These are phyloP conservation scores for Calliphora vomitoria DNA, from an alignment of 2,888 invertebrate genomes.

Conservation along the genomic window DNA sequence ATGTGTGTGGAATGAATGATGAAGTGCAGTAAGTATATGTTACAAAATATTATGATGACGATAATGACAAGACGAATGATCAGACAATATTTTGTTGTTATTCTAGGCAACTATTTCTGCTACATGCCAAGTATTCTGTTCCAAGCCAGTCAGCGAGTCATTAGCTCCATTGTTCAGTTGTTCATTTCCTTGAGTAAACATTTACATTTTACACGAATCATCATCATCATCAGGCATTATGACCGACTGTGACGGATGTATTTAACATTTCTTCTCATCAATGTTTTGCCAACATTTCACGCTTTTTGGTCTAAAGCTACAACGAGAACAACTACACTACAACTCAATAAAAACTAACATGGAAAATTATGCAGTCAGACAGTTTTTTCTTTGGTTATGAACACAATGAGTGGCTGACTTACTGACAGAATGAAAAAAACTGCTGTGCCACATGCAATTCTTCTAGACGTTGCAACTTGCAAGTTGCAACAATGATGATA, in stretches of 20 bases:
- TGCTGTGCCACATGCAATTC: conserved; percentile 7
- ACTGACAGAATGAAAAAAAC: not conserved
- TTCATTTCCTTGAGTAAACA: conserved; percentile 60
- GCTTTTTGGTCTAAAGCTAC: conserved; percentile 42
- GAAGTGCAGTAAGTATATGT: conserved; percentile 39
- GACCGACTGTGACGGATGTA: conserved; percentile 59
- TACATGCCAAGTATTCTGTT: conserved; percentile 15
- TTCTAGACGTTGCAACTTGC: not conserved
- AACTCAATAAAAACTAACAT: conserved; percentile 25
- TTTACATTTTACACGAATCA: conserved; percentile 57
- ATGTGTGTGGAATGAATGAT: conserved; percentile 17
- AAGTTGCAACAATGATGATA: conserved; percentile 1
- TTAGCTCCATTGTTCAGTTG: conserved; percentile 13
- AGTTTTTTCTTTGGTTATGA: conserved; percentile 18
- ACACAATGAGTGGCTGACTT: not conserved
- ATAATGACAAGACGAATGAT: conserved; percentile 42
- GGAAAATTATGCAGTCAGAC: conserved; percentile 34
- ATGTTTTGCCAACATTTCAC: conserved; percentile 42
- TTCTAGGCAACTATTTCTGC: conserved; percentile 44
- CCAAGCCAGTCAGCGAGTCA: not conserved
- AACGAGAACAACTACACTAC: conserved; percentile 2
- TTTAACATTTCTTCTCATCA: conserved; percentile 57
- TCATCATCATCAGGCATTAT: conserved; percentile 37
- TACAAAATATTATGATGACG: conserved; percentile 53
- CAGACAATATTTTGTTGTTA: conserved; percentile 15